Evolutionary conservation across 2,113 vertebrate species (phyloP), one percentile per base, ranked within the genome.

Genomic region (Datnioides undecimradiatus): DNA sequence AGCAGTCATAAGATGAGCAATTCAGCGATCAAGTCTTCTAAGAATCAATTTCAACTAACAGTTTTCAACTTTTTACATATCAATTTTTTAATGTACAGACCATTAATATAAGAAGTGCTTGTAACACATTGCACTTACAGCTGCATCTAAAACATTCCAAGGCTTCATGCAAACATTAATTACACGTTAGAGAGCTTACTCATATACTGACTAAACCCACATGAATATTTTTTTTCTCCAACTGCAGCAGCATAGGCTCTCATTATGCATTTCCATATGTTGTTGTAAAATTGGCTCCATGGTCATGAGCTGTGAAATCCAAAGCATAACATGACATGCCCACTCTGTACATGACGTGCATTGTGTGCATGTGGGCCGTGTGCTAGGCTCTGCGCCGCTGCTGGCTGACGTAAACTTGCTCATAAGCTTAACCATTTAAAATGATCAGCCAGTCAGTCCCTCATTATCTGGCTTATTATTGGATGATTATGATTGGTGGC

Each of bases 221-320:
- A 64, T 23, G 5, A 46, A 14, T 38, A 43, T 51, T 21, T 43
- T 40, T 51, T 38, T 41, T 48, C 25, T 41, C 25, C 31, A 23
- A 46, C 4, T 17, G 27, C 46, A 63, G 23, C 40, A 40, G 27
- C 45, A 59, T 16, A 45, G 29, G 19, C 13, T 38, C 23, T 54
- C n/a, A 23, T 6, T 21, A 29, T 65, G 27, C 29, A 63, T 33
- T 27, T 59, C 49, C 36, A 70, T 57, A 73, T 12, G 10, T 17
- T 19, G 38, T 21, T 40, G 19, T 54, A 14, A 54, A 54, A 70
- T 10, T n/a, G n/a, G 23, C 38, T 52, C 13, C 1, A 12, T 4
- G 11, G 21, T 72, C 25, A 82, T 51, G 19, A 65, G 62, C 57
- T 52, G 52, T 65, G 51, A 90, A 68, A 78, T 55, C 66, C 31